These are phyloP conservation scores for Eupithecia abbreviata DNA, from an alignment of 2,888 invertebrate genomes.

Conservation along the genomic window DNA sequence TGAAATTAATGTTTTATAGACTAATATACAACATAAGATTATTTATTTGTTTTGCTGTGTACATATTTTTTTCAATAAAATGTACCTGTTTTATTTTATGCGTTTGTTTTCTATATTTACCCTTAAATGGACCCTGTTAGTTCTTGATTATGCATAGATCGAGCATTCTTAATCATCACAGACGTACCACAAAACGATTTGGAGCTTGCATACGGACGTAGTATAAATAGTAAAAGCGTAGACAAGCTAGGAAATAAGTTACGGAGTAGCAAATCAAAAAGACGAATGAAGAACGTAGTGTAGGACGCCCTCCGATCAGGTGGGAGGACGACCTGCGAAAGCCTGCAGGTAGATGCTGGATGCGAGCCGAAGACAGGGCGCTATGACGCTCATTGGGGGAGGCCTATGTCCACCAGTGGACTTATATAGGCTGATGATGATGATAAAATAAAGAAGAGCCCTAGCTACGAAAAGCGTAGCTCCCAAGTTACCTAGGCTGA, in stretches of 20 bases:
- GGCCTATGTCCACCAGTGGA: too few species aligned
- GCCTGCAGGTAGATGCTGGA: too few species aligned
- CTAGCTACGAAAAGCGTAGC: neutral
- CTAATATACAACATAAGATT: slow-evolving; percentile 84
- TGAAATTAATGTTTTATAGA: slow-evolving; percentile 84
- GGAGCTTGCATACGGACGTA: neutral
- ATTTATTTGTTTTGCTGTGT: slow-evolving; percentile 85
- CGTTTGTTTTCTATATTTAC: slow-evolving; percentile 38
- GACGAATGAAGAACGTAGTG: neutral
- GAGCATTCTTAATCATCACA: neutral
- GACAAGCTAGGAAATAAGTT: neutral
- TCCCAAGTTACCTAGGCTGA: neutral
- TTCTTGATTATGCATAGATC: neutral
- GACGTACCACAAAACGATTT: too few species aligned
- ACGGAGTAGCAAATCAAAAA: neutral
- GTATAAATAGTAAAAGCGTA: neutral
- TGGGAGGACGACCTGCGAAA: too few species aligned
- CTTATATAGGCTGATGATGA: too few species aligned
- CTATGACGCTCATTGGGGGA: too few species aligned
- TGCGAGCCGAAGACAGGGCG: too few species aligned
- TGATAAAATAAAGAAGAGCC: neutral
- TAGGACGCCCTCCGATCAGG: too few species aligned
- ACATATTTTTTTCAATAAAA: slow-evolving; percentile 84
- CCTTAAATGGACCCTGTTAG: neutral
- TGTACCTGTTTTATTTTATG: slow-evolving; percentile 82